Conservation (phyloP, 2,888 invertebrate species). For the Apantesis nais region DNA sequence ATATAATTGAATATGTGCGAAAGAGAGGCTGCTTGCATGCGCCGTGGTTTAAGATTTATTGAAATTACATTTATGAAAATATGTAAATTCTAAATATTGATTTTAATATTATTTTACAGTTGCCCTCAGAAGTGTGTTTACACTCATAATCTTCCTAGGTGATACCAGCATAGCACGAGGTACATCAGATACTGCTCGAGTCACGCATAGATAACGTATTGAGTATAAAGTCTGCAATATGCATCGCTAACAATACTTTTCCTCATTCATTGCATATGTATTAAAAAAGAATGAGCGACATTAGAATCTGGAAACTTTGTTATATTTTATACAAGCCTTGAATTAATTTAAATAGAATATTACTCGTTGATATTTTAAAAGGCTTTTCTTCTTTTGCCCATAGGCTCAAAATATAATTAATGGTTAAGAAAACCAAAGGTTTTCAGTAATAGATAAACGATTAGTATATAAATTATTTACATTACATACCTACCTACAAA, state of each 20-base stretch:
- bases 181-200: slow-evolving; percentile 18
- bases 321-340: not conserved
- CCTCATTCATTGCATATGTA: slow-evolving; percentile 5
- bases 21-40: too few relatives aligned
- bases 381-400: not conserved
- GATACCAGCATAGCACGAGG: not conserved
- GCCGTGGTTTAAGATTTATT: not conserved
- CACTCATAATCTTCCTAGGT: not conserved
- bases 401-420: not conserved
- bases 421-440: not conserved
- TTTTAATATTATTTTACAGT: not conserved
- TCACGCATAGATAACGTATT: slow-evolving; percentile 44
- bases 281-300: not conserved
- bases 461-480: too few relatives aligned
- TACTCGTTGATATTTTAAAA: not conserved
- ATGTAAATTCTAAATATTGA: not conserved
- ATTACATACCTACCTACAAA: too few relatives aligned
- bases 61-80: not conserved
- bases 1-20: too few relatives aligned
- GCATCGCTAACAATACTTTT: slow-evolving; percentile 12
- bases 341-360: not conserved
- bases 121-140: not conserved
- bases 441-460: too few relatives aligned
- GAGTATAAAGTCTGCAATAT: slow-evolving; percentile 29
- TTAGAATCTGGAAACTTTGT: not conserved